phyloP scores from a whole-genome alignment of 2,888 invertebrate genomes.

The Tenthredo mesomela region DNA sequence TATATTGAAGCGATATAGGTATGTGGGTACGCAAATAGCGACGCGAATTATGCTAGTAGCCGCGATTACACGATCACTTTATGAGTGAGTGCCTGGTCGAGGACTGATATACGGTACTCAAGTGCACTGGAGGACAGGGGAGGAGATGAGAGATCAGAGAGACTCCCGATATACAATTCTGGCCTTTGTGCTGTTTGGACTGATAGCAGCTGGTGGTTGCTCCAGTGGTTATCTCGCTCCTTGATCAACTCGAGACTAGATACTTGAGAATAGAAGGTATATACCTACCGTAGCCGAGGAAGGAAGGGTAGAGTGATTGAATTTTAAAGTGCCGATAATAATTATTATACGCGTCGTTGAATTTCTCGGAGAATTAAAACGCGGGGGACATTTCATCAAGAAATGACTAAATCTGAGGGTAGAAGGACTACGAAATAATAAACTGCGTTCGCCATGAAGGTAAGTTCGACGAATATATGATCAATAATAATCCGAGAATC shows the following conservation, averaged over 20 bases:
- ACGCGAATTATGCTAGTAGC: conserved; percentile 23
- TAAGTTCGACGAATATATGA: not conserved
- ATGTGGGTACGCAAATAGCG: not conserved
- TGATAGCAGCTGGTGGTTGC: conserved; percentile 24
- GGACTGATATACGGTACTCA: not conserved
- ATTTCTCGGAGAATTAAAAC: not conserved
- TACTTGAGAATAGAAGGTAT: not conserved
- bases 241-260: not conserved
- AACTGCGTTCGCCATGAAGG: not conserved
- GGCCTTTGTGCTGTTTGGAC: conserved; percentile 33
- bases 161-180: conserved; percentile 7
- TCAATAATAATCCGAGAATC: too few species aligned
- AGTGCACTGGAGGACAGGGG: conserved; percentile 8
- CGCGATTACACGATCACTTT: conserved; percentile 37
- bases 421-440: not conserved
- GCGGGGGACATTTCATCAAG: not conserved
- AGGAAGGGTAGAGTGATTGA: not conserved
- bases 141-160: conserved; percentile 35
- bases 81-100: not conserved
- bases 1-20: not conserved
- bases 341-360: not conserved
- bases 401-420: conserved; percentile 8
- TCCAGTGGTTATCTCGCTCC: not conserved
- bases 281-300: too few species aligned
- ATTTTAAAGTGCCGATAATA: not conserved